Evolutionary conservation across 2,888 invertebrate species (phyloP).

Genomic region (Aleiodes alternator): DNA sequence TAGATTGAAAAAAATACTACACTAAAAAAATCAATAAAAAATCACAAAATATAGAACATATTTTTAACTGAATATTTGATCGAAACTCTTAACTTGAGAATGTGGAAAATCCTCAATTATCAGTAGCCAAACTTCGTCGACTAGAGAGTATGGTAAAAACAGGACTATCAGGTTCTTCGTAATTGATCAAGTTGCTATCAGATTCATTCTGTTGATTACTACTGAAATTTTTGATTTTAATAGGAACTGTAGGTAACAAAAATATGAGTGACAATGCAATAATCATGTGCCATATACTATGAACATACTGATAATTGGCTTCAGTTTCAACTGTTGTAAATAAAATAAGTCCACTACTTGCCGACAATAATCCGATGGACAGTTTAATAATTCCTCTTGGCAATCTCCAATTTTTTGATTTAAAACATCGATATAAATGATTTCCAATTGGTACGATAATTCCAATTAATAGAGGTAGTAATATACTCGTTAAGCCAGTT

Average conservation of each 20-base stretch:
- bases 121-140: slow-evolving; percentile 54
- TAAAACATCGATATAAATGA: slow-evolving; percentile 61
- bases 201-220: neutral
- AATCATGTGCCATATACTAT: slow-evolving; percentile 80
- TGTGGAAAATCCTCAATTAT: slow-evolving; percentile 53
- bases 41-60: neutral
- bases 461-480: slow-evolving; percentile 75
- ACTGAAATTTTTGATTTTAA: slow-evolving; percentile 40
- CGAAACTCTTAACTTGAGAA: slow-evolving; percentile 3
- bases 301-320: slow-evolving; percentile 79
- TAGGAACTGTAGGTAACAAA: slow-evolving; percentile 75
- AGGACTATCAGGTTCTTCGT: slow-evolving; percentile 62
- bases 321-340: slow-evolving; percentile 79
- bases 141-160: slow-evolving; percentile 60
- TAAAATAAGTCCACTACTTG: slow-evolving; percentile 76
- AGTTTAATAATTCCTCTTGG: slow-evolving; percentile 65
- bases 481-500: slow-evolving; percentile 76
- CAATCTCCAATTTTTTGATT: slow-evolving; percentile 59
- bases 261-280: slow-evolving; percentile 79
- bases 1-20: neutral
- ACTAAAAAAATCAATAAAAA: too few relatives aligned
- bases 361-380: slow-evolving; percentile 76
- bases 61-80: slow-evolving; percentile 18
- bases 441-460: slow-evolving; percentile 65
- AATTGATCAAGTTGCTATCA: slow-evolving; percentile 51